Evolutionary conservation across 30 jellyfish, hydroid and myxozoan genomes (phyloP), one percentile per base, ranked within the genome.

Genomic region (Turritopsis dohrnii): DNA sequence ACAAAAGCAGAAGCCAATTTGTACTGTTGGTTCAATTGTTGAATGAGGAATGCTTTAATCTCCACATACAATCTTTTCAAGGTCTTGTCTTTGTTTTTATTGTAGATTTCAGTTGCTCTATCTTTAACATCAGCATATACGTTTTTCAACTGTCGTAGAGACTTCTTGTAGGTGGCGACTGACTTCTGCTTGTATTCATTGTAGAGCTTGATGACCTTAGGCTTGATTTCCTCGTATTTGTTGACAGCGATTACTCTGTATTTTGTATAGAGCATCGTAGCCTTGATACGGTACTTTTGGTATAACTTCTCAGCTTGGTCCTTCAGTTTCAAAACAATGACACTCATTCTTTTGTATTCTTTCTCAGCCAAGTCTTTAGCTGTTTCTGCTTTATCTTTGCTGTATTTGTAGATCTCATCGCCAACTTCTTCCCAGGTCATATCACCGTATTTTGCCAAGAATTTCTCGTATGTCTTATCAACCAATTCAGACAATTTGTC

Each of bases 341-440:
- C 83, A 29, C 79, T 26, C 28, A 85, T 53, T 66, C 80, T 30
- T 19, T 79, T 87, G 66, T 54, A 54, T 69, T 80, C 28, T 53
- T 71, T 60, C 54, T 74, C 66, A 19, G 96, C 79, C 41, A 76
- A 75, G 4, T 1, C 79, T 41, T 66, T 30, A 18, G 81, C 80
- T 21, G 30, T 87, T 21, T 24, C 72, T 24, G 79, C 75, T 72
- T 73, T 75, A 41, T 66, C 80, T 53, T 21, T 41, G 21, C 88
- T 89, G 53, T 66, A 71, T 8, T 66, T 76, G 72, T 52, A 54
- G 23, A 84, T 81, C 66, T 66, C 71, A 29, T 53, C 79, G 4
- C 90, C 95, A 28, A 94, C 79, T 69, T 89, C 93, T 87, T 89
- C 99, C 99, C 99, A 94, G 0, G 99, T 89, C 89, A 77, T 74